Base-by-base conservation (phyloP, 2,888 invertebrate genomes). In the Drosophila paramelanica region DNA sequence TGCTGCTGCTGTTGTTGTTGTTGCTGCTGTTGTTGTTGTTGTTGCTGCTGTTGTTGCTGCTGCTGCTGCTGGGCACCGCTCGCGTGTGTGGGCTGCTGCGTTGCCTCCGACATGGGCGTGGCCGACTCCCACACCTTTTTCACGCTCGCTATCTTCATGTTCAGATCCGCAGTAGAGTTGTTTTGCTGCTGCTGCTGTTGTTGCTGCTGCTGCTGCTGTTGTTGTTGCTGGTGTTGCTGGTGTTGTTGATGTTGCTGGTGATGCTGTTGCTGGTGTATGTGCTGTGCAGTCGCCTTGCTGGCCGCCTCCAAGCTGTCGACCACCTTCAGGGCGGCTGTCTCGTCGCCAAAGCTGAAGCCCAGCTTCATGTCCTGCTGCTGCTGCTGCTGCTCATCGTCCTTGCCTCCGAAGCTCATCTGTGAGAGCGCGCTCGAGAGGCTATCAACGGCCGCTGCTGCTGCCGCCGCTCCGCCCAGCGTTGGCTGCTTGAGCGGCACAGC, bases 101-200 rank as follows among this genome's bases (percentile, higher is more conserved):
- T 64, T 85, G 89, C 39, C 89, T 88, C 59, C 14, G 95, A 95
- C 95, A 95, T 95, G 5, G 94, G 93, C 11, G 94, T 93, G 2
- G 93, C 93, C 73, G 92, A 94, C 89, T 97, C 97, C 97, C 97
- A 97, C 17, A 96, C 96, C 87, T 93, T 91, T 92, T 98, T 98
- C 46, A 98, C 98, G 74, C 97, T 97, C 39, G 97, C 97, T 83
- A 98, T 98, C 93, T 98, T 98, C 93, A 97, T 95, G 93, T 97
- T 97, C 78, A 98, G 94, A 92, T 98, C 98, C 41, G 97, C 97
- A 41, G 97, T 96, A 11, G 96, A 96, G 81, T 96, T 96, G 10
- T 96, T 95, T 82, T 94, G 96, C 58, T 95, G 95, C 43, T 83
- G 80, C 8, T 81, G 79, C 7, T 75, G 81, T 2, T 77, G 80